Percentiles rank a stretch among this genome's conserved stretches.
These are phyloP conservation scores for Scalopus aquaticus DNA, from an alignment of 2,113 vertebrate genomes.

Conservation along the genomic window DNA sequence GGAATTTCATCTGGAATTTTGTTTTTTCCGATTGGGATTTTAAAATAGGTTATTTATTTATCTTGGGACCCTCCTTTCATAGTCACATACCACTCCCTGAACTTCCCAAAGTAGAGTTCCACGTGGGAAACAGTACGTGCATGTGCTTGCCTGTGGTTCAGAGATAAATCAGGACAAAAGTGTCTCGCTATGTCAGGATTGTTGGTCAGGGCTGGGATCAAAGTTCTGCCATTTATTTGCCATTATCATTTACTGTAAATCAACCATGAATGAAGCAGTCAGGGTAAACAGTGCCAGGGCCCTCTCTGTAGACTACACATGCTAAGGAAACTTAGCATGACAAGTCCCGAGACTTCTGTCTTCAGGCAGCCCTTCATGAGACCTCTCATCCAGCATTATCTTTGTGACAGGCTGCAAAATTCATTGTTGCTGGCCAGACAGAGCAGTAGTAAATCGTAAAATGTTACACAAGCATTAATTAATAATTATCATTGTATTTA, in stretches of 20 bases:
- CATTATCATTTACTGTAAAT: neutral
- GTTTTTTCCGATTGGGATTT: conserved; percentile 15
- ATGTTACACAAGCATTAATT: neutral
- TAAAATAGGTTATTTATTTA: conserved; percentile 51
- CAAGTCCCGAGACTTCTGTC: neutral
- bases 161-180: neutral
- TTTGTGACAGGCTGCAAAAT: neutral
- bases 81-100: neutral
- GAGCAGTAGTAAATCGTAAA: neutral
- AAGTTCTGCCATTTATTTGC: neutral
- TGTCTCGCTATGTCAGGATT: neutral
- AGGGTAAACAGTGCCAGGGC: neutral
- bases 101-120: neutral
- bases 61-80: neutral
- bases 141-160: neutral
- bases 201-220: neutral
- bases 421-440: neutral
- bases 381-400: neutral
- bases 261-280: neutral
- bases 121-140: neutral
- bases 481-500: neutral
- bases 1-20: conserved; percentile 36
- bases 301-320: neutral
- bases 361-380: neutral
- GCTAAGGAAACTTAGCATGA: neutral